These are phyloP conservation scores for Tamandua tetradactyla DNA, from an alignment of 2,797 vertebrate genomes.

Conservation along the genomic window DNA sequence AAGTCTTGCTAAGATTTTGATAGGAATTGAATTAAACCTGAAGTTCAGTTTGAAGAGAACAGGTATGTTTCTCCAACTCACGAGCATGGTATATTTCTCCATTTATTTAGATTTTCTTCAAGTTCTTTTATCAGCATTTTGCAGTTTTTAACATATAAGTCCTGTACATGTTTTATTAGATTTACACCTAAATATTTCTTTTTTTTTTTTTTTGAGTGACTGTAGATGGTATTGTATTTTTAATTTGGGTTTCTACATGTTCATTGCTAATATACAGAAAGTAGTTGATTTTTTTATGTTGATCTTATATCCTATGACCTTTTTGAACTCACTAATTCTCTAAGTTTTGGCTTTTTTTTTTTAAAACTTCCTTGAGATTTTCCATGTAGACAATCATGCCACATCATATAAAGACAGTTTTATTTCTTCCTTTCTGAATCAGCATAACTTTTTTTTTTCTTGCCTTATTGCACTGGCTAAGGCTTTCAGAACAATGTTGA, in stretches of 20 bases:
- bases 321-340: not conserved
- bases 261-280: not conserved
- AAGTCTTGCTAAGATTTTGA: not conserved
- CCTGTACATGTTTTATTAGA: not conserved
- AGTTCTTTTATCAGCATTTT: not conserved
- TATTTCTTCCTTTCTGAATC: not conserved
- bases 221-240: not conserved
- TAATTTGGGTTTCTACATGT: not conserved
- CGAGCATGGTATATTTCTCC: not conserved
- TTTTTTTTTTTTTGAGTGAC: not conserved
- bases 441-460: not conserved
- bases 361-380: not conserved
- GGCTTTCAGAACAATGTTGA: not conserved
- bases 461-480: not conserved
- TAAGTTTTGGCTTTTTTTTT: not conserved
- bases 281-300: not conserved
- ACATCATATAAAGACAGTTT: not conserved
- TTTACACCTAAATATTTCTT: too few species aligned
- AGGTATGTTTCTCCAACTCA: not conserved
- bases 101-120: not conserved
- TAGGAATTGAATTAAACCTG: not conserved
- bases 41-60: not conserved
- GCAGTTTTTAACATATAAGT: not conserved
- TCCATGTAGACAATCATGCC: not conserved
- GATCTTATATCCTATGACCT: not conserved